Evolutionary conservation across 2,113 vertebrate genomes (phyloP).

Genomic region (Cottus gobio): DNA sequence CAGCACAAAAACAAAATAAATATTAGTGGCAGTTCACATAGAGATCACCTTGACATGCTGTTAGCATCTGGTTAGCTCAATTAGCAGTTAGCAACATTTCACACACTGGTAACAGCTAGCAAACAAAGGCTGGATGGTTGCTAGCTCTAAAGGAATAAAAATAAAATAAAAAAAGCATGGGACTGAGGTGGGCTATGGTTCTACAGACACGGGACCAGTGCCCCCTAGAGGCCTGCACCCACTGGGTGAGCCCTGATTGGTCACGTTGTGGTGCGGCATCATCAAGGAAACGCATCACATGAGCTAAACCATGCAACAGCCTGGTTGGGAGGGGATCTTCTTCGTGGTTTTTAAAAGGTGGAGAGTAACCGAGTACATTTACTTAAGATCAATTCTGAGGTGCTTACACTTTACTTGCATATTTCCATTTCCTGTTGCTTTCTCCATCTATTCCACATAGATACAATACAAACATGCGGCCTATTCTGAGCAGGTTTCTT

Average conservation of each 20-base stretch:
- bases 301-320: background rate
- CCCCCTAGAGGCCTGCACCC: background rate
- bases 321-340: background rate
- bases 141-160: background rate
- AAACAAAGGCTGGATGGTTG: slow-evolving; percentile 49
- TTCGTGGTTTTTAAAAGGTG: background rate
- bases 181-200: background rate
- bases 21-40: slow-evolving; percentile 86
- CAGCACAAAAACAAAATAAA: slow-evolving; percentile 78
- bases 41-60: slow-evolving; percentile 79
- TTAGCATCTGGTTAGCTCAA: slow-evolving; percentile 71
- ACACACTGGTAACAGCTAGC: slow-evolving; percentile 42
- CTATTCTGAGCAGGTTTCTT: background rate
- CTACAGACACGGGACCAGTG: slow-evolving; percentile 5
- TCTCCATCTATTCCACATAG: no score
- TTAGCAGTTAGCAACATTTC: slow-evolving; percentile 57
- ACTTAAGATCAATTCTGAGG: no score
- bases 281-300: background rate
- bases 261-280: background rate
- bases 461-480: no score
- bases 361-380: background rate
- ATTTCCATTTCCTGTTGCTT: no score
- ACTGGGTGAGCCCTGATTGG: background rate
- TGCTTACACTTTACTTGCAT: no score
- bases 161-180: slow-evolving; percentile 17